These are phyloP conservation scores for Diachasma alloeum DNA, from an alignment of 1,140 invertebrate genomes.

Conservation along the genomic window DNA sequence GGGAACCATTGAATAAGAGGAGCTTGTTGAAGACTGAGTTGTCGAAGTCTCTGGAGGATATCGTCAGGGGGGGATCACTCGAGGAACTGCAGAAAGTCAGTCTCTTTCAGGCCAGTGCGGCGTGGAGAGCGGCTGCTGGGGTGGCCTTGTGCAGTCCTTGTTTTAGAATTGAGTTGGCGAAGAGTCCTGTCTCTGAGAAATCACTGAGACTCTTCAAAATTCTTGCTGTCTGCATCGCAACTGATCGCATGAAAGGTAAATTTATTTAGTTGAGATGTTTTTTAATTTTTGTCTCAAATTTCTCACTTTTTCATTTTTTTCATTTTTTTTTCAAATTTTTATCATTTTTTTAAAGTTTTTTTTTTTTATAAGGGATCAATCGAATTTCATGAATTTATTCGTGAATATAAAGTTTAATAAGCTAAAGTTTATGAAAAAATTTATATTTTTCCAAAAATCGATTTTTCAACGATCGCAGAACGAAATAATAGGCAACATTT, in stretches of 20 bases:
- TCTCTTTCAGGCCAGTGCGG: constrained; percentile 55
- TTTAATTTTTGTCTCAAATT: too few relatives aligned
- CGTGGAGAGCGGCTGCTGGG: constrained; percentile 69
- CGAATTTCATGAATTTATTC: too few relatives aligned
- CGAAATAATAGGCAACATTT: too few relatives aligned
- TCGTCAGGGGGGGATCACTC: not conserved
- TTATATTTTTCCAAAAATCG: too few relatives aligned
- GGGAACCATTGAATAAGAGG: not conserved
- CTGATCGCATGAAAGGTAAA: constrained; percentile 52
- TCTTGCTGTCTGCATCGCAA: constrained; percentile 49
- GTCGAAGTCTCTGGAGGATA: constrained; percentile 1
- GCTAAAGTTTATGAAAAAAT: too few relatives aligned
- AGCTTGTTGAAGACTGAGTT: not conserved
- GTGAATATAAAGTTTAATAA: too few relatives aligned
- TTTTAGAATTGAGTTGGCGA: constrained; percentile 63
- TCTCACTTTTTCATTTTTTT: too few relatives aligned
- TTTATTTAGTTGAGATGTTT: not conserved
- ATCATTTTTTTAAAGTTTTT: too few relatives aligned
- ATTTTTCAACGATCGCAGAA: too few relatives aligned
- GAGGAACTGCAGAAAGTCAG: constrained; percentile 34
- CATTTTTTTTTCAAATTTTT: too few relatives aligned
- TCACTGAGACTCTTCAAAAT: constrained; percentile 45
- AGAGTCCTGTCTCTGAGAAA: constrained; percentile 44
- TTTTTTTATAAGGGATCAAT: too few relatives aligned
- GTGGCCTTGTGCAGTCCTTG: constrained; percentile 68